Evolutionary conservation across 1,140 invertebrate genomes (phyloP), one percentile per base, ranked within the genome.

Genomic region (Drosophila ercepeae): DNA sequence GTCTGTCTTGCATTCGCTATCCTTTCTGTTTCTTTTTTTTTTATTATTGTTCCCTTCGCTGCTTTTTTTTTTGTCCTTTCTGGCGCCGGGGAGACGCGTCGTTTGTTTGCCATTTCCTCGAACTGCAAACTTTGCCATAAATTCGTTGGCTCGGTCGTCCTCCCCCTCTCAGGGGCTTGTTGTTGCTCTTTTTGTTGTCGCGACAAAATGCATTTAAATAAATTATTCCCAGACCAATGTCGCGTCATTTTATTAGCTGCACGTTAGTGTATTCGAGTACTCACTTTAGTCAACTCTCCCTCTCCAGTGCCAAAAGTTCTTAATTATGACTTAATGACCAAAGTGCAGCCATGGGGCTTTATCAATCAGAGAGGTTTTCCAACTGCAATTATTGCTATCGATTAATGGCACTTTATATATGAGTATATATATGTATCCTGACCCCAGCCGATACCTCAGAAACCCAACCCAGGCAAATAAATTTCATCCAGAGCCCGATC

Each of bases 151-250:
- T 75, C 70, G 57, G 49, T 75, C 70, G 34, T 41, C 68, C 70
- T 73, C 81, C 81, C 81, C 60, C 52, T n/a, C 21, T 39, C 39
- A 32, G 51, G 9, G 18, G 8, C 18, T 8, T 49, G 25, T 46
- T 50, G 19, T 39, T 45, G 46, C 48, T 55, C 29, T 34, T 55
- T 42, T 65, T 72, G 51, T 46, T 73, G 89, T 90, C 89, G 89
- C 89, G 89, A 74, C 89, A 74, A 88, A 90, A 83, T 79, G 84
- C 89, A 90, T 90, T 86, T 90, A 90, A 90, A 90, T 90, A 90
- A 90, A 83, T 90, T 86, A 86, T 78, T 77, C 75, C 61, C 70
- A 83, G 83, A 89, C 83, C 88, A 69, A 65, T 88, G 82, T 75
- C 86, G 88, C 86, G 81, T 88, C 86, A 83, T 72, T 89, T 89